Base-by-base conservation (phyloP, 1,140 invertebrate species). In the Aradophagus sp. region DNA sequence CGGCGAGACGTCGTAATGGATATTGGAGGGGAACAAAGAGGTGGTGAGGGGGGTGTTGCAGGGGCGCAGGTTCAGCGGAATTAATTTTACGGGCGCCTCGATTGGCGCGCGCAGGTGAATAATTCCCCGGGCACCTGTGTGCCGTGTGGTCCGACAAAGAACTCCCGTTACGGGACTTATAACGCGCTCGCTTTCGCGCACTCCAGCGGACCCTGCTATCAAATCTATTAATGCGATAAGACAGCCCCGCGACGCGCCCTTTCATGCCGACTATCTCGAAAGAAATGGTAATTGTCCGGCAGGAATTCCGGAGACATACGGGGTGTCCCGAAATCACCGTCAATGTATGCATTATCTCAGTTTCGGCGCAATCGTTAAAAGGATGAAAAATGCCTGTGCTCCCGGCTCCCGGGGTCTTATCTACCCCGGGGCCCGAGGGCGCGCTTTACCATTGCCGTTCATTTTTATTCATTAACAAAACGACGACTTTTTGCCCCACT, bases 171-270 rank as follows among this genome's bases (percentile, higher is more conserved):
- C 19, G 20, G 31, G 29, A 31, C 47, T 53, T 63, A 53, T 45
- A 29, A 63, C 39, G 41, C 39, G 48, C 12, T 6, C 47, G 15
- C 31, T 44, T 50, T 59, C 44, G 56, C 59, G 48, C 48, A 59
- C 41, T 47, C 17, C 11, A 34, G 50, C 42, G 44, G 44, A 20
- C 44, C 27, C 27, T 23, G 39, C 27, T 66, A 50, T 50, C 62
- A 56, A 56, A 55, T 66, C 44, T 66, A 50, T 66, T 66, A 50
- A 50, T 36, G 62, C 29, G 62, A 66, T 66, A 66, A 66, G 50
- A 48, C 50, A 16, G 16, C 27, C 27, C 14, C 44, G 50, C 48
- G 44, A 66, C 31, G 44, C 42, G 42, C 11, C 20, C 59, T 10
- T 36, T 34, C 35, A 27, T 19, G 19, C 42, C 52, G 50, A 50